Conservation (phyloP, 2,888 invertebrate species). For the Caenorhabditis drosophilae region DNA sequence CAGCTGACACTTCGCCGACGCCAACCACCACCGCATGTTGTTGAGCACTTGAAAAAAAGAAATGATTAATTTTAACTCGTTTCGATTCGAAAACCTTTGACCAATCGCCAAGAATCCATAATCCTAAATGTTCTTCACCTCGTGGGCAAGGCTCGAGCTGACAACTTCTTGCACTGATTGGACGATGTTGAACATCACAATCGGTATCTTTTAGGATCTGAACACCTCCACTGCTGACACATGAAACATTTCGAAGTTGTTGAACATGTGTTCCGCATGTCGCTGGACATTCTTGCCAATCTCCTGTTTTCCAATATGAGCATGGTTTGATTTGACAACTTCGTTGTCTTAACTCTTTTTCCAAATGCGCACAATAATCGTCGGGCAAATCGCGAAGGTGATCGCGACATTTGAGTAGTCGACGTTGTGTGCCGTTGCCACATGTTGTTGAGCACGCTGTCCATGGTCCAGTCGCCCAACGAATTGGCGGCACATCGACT, state of each 20-base stretch:
- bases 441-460: conserved; percentile 70
- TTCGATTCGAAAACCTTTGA: too few species aligned
- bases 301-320: conserved; percentile 56
- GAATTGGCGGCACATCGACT: conserved; percentile 43
- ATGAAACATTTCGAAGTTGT: conserved; percentile 53
- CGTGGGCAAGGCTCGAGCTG: conserved; percentile 52
- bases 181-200: conserved; percentile 48
- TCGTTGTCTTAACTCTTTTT: conserved; percentile 40
- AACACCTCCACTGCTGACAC: conserved; percentile 36
- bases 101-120: conserved; percentile 70
- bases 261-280: conserved; percentile 59
- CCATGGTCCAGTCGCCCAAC: conserved; percentile 66
- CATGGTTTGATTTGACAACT: conserved; percentile 56
- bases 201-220: conserved; percentile 36
- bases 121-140: conserved; percentile 50
- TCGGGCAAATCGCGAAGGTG: conserved; percentile 56
- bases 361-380: conserved; percentile 59
- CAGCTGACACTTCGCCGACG: conserved; percentile 70
- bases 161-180: conserved; percentile 44
- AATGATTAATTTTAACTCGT: too few species aligned
- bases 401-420: conserved; percentile 58
- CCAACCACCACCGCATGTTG: conserved; percentile 71
- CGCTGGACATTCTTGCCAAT: conserved; percentile 67
- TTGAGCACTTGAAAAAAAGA: conserved; percentile 70
- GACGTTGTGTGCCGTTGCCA: conserved; percentile 70